These are phyloP conservation scores for Litoditis marina DNA, from an alignment of 2,888 invertebrate species.

Conservation along the genomic window DNA sequence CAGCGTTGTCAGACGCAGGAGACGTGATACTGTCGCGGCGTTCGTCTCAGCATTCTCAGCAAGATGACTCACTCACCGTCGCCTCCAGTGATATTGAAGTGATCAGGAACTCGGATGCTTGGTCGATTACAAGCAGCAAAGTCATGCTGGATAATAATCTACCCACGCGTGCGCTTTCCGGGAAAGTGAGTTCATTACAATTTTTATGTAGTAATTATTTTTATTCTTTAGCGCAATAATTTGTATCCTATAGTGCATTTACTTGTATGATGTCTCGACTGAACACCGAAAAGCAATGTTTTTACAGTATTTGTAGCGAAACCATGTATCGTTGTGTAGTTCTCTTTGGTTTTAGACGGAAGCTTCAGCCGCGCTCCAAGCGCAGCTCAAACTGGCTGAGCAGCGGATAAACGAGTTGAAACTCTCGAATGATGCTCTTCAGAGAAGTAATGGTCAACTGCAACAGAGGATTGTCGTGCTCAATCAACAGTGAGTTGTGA, in stretches of 20 bases:
- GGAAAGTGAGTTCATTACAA: not conserved
- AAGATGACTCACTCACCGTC: conserved; percentile 46
- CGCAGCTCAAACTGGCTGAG: conserved; percentile 36
- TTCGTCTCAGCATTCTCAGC: conserved; percentile 15
- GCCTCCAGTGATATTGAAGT: conserved; percentile 57
- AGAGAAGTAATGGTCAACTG: conserved; percentile 31
- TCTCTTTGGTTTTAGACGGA: conserved; percentile 2
- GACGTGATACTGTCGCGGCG: too few species aligned
- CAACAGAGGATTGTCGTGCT: conserved; percentile 26
- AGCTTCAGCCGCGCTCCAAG: conserved; percentile 20
- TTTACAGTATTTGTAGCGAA: too few species aligned
- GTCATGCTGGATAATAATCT: not conserved
- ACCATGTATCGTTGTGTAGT: too few species aligned
- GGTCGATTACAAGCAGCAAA: conserved; percentile 25
- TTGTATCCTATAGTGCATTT: not conserved
- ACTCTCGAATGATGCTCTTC: conserved; percentile 30
- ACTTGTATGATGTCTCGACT: too few species aligned
- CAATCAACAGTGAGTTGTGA: conserved; percentile 24
- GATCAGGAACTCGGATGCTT: conserved; percentile 47
- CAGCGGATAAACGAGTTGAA: conserved; percentile 43
- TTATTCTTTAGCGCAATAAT: not conserved
- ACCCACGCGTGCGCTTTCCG: not conserved
- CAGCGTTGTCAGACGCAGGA: too few species aligned
- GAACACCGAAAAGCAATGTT: too few species aligned
- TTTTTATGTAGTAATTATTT: conserved; percentile 1